A percentile compares a stretch with the other conserved stretches of the same genome.
Conservation (phyloP, 2,888 invertebrate species). For the Dromius quadrimaculatus region DNA sequence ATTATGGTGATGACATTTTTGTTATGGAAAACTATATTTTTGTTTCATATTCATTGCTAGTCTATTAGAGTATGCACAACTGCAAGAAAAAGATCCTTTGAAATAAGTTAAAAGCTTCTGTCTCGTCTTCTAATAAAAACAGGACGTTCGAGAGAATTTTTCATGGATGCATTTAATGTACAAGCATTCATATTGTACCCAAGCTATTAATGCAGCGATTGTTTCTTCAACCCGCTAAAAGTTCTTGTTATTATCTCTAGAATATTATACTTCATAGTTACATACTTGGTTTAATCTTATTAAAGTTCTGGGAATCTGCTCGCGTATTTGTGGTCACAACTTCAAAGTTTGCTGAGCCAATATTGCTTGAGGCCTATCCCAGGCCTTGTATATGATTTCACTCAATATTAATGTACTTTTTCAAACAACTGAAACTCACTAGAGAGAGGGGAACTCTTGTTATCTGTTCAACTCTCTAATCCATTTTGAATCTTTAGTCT, state of each 20-base stretch:
- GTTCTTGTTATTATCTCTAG: slow-evolving; percentile 33
- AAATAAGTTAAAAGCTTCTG: too few species aligned
- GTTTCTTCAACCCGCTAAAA: slow-evolving; percentile 15
- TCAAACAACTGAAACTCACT: slow-evolving; percentile 13
- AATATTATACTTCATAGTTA: slow-evolving; percentile 35
- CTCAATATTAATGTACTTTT: slow-evolving; percentile 39
- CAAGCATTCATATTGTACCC: background rate
- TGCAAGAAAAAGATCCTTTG: too few species aligned
- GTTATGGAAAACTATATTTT: too few species aligned
- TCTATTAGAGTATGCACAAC: too few species aligned
- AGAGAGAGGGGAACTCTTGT: too few species aligned
- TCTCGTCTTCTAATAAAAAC: too few species aligned
- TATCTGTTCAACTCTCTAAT: too few species aligned
- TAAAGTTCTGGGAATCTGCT: slow-evolving; percentile 35
- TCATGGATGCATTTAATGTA: background rate
- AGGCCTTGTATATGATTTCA: slow-evolving; percentile 34
- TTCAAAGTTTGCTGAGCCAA: slow-evolving; percentile 39
- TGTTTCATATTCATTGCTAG: too few species aligned
- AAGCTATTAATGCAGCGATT: slow-evolving; percentile 27
- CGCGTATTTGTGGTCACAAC: slow-evolving; percentile 37
- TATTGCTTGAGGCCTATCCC: slow-evolving; percentile 14
- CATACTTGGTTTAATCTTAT: slow-evolving; percentile 38
- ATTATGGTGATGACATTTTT: too few species aligned
- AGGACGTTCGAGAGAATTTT: too few species aligned
- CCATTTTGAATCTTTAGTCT: too few species aligned